These are phyloP conservation scores for Microplitis demolitor DNA, from an alignment of 1,140 invertebrate species.

Conservation along the genomic window DNA sequence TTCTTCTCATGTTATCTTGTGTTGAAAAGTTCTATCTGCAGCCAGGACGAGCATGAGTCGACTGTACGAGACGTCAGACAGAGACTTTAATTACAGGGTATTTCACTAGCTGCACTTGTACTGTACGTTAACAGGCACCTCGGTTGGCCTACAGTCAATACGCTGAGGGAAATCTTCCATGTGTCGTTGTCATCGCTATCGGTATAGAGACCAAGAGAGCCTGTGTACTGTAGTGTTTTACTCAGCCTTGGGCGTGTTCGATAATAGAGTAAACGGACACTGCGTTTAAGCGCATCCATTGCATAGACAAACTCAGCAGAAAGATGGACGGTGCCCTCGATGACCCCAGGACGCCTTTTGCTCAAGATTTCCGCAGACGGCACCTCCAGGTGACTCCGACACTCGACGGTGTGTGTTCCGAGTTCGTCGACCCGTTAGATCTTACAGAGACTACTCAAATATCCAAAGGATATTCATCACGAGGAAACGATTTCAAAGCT, in stretches of 20 bases:
- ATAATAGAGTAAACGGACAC: constrained; percentile 37
- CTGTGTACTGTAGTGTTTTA: neutral
- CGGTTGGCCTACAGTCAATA: neutral
- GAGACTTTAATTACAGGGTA: constrained; percentile 53
- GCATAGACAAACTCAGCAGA: constrained; percentile 7
- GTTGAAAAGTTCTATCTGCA: constrained; percentile 6
- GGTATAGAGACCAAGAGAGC: no score
- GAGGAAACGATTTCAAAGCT: constrained; percentile 10
- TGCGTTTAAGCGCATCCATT: neutral
- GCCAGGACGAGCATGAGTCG: constrained; percentile 8
- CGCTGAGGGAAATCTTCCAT: constrained; percentile 25
- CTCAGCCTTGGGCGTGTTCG: constrained; percentile 10
- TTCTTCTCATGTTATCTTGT: neutral
- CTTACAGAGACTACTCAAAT: constrained; percentile 24
- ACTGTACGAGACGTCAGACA: no score
- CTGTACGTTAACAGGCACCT: neutral
- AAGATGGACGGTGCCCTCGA: constrained; percentile 25
- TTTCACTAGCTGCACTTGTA: constrained; percentile 30
- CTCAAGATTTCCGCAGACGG: constrained; percentile 2
- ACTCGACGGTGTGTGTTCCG: neutral
- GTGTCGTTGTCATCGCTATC: constrained; percentile 13
- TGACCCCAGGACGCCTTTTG: constrained; percentile 6
- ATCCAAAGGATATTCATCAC: constrained; percentile 22
- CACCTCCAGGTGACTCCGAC: constrained; percentile 2
- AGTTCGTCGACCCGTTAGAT: neutral